These are phyloP conservation scores for Ferdinandea cuprea DNA, from an alignment of 2,888 invertebrate species.

Conservation along the genomic window DNA sequence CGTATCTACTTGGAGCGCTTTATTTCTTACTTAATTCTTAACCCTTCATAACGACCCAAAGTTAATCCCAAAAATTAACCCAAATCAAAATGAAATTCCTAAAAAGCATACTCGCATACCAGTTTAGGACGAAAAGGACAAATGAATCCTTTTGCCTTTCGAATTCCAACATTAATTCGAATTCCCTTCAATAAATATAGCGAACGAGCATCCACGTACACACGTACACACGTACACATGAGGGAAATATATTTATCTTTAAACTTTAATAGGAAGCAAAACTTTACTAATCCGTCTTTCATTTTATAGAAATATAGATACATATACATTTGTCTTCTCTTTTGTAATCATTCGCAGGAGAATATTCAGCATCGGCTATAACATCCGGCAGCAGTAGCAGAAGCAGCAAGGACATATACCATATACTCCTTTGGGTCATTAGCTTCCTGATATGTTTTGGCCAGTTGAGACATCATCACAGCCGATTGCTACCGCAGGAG, in stretches of 20 bases:
- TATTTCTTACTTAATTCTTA: slow-evolving; percentile 46
- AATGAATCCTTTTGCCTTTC: slow-evolving; percentile 10
- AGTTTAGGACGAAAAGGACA: neutral
- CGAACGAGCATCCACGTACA: neutral
- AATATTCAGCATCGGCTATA: slow-evolving; percentile 83
- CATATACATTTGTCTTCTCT: slow-evolving; percentile 30
- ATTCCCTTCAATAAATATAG: slow-evolving; percentile 55
- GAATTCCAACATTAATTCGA: slow-evolving; percentile 75
- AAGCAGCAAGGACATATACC: slow-evolving; percentile 38
- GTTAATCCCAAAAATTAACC: slow-evolving; percentile 68
- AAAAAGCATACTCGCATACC: slow-evolving; percentile 20
- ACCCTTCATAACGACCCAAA: slow-evolving; percentile 54
- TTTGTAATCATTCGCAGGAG: slow-evolving; percentile 78
- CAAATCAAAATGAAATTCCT: slow-evolving; percentile 74
- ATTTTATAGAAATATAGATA: too few relatives aligned
- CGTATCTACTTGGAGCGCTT: slow-evolving; percentile 4
- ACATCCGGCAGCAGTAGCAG: slow-evolving; percentile 78
- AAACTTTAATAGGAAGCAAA: slow-evolving; percentile 46
- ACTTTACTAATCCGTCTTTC: slow-evolving; percentile 48
- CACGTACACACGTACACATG: slow-evolving; percentile 8
- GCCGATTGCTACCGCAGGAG: slow-evolving; percentile 69
- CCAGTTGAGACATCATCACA: slow-evolving; percentile 75
- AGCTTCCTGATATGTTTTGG: slow-evolving; percentile 77
- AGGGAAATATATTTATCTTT: slow-evolving; percentile 50
- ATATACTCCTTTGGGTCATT: slow-evolving; percentile 79